A percentile compares a stretch with the other conserved stretches of the same genome.
Conservation (phyloP, 2,888 invertebrate species). For the Clostera curtula region DNA sequence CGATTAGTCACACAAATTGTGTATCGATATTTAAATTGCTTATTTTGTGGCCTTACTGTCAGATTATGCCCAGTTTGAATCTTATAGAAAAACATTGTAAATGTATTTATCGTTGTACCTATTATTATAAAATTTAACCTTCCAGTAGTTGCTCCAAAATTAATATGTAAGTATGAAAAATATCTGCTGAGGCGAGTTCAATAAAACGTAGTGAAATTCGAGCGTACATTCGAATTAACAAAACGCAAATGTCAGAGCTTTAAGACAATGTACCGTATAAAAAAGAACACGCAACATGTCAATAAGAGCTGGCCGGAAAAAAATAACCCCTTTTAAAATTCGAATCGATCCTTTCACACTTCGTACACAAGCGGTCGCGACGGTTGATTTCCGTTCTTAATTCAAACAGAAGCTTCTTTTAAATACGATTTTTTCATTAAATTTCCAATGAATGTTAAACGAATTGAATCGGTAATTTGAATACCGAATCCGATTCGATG, state of each 20-base stretch:
- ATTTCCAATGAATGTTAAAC: constrained; percentile 44
- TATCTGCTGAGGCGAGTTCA: constrained; percentile 9
- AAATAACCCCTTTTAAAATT: constrained; percentile 52
- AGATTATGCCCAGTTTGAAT: not conserved
- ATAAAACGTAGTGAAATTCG: constrained; percentile 18
- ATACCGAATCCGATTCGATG: constrained; percentile 59
- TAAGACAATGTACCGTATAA: constrained; percentile 33
- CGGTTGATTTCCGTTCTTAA: constrained; percentile 73
- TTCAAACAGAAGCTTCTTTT: constrained; percentile 64
- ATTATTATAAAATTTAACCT: not conserved
- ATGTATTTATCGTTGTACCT: not conserved
- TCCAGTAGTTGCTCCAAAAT: not conserved
- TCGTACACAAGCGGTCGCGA: constrained; percentile 62
- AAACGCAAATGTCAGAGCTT: constrained; percentile 27
- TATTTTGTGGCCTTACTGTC: constrained; percentile 9
- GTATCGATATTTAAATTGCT: constrained; percentile 12
- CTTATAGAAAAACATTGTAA: not conserved
- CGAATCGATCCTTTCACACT: constrained; percentile 73
- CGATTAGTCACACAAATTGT: constrained; percentile 12
- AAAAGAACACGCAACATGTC: constrained; percentile 55
- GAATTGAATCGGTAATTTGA: constrained; percentile 64
- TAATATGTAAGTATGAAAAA: constrained; percentile 7
- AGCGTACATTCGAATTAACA: constrained; percentile 20
- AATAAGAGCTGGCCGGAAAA: constrained; percentile 50
- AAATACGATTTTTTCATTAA: constrained; percentile 45